These are phyloP conservation scores for Trimorus sp. DNA, from an alignment of 2,888 invertebrate genomes.

Conservation along the genomic window DNA sequence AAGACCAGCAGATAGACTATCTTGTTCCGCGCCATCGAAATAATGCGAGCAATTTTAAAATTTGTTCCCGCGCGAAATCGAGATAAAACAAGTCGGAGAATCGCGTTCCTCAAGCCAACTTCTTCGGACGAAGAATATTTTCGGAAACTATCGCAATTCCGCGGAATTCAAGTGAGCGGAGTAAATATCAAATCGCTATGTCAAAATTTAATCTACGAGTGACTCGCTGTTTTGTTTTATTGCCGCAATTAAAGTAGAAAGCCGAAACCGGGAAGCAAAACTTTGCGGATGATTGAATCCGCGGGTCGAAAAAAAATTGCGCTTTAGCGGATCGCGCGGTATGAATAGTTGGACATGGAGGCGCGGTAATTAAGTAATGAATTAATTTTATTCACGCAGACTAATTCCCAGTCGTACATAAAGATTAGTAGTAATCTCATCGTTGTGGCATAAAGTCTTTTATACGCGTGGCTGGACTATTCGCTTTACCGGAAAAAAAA, in stretches of 20 bases:
- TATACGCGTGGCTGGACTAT: slow-evolving; percentile 64
- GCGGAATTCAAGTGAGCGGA: slow-evolving; percentile 16
- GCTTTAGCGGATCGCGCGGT: slow-evolving; percentile 46
- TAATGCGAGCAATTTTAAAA: slow-evolving; percentile 52
- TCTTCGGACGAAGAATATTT: slow-evolving; percentile 9
- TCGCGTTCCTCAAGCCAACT: slow-evolving; percentile 24
- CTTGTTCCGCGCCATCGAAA: slow-evolving; percentile 42
- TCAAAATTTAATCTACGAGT: too few relatives aligned
- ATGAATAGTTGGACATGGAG: slow-evolving; percentile 39
- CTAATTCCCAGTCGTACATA: slow-evolving; percentile 67
- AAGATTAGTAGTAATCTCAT: slow-evolving; percentile 68
- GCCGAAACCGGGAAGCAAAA: too few relatives aligned
- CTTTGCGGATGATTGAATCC: too few relatives aligned
- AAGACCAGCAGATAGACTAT: slow-evolving; percentile 41
- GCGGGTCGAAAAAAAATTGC: neutral
- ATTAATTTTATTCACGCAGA: slow-evolving; percentile 65
- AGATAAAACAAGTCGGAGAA: slow-evolving; percentile 41
- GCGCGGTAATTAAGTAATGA: slow-evolving; percentile 63
- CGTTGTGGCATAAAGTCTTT: slow-evolving; percentile 67
- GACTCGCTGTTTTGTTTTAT: too few relatives aligned
- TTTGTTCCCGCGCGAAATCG: slow-evolving; percentile 37
- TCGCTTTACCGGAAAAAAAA: slow-evolving; percentile 60
- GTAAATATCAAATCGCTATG: slow-evolving; percentile 1
- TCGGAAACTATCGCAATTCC: slow-evolving; percentile 21
- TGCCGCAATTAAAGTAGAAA: too few relatives aligned